phyloP scores from a whole-genome alignment of 2,888 invertebrate species.

The Thysanoteuthis rhombus region DNA sequence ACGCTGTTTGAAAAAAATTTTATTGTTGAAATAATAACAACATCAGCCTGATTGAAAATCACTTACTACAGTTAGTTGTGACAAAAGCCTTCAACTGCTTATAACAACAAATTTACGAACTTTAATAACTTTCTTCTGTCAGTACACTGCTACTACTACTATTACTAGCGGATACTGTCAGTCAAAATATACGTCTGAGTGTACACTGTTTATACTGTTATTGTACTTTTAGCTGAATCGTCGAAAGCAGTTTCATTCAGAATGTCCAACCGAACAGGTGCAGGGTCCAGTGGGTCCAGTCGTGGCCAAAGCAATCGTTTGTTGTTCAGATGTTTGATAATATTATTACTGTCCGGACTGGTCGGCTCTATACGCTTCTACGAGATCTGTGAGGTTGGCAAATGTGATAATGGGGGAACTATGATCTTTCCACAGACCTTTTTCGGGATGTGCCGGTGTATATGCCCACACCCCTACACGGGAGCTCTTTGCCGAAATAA shows the following conservation, averaged over 20 bases:
- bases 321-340: background rate
- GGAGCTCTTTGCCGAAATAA: background rate
- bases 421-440: constrained; percentile 22
- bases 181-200: background rate
- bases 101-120: background rate
- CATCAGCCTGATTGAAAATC: too few relatives aligned
- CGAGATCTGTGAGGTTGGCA: background rate
- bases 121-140: too few relatives aligned
- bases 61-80: too few relatives aligned
- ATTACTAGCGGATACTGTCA: background rate
- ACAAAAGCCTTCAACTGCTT: background rate
- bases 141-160: background rate
- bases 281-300: background rate
- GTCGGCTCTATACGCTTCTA: constrained; percentile 20
- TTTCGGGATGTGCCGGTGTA: constrained; percentile 21
- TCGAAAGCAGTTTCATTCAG: background rate
- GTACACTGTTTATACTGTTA: background rate
- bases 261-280: background rate
- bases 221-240: background rate
- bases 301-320: background rate
- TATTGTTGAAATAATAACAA: too few relatives aligned
- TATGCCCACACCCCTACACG: background rate
- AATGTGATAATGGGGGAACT: constrained; percentile 1
- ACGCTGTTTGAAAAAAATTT: background rate
- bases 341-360: background rate